Base-by-base conservation (phyloP, 1,140 invertebrate genomes). In the Neelides sp. region DNA sequence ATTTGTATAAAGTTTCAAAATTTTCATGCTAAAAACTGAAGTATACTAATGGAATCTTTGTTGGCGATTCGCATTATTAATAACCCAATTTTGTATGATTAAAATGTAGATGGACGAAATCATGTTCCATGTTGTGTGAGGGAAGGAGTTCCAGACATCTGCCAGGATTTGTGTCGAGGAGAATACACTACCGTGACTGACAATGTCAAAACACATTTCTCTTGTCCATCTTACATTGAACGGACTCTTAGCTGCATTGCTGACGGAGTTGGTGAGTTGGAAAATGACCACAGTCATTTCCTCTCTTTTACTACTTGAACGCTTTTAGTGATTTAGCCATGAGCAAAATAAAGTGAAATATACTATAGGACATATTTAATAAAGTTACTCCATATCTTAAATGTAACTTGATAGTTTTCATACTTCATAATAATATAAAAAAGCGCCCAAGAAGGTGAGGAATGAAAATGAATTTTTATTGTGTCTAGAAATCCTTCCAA, bases 121-220 rank as follows among this genome's bases (percentile, higher is more conserved):
- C 84, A 87, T 67, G 78, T 84, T 30, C 83, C 83, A 0, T 87
- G 84, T 65, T 87, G 85, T 63, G 74, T 81, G 15, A 74, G 80
- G 52, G 82, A 85, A 65, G 72, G 77, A 42, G 79, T 87, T 17
- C 84, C 84, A 0, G 81, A 85, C 65, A 77, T 85, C 46, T 87
- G 85, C 64, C 82, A 84, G 62, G 82, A 86, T 58, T 80, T 86
- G 42, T 88, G 85, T 62, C 67, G 79, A n/a, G 85, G 85, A 27
- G 81, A 85, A 60, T 87, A 85, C 64, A 83, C 81, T 0, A 74
- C 81, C 0, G 82, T 83, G n/a, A 85, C 82, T 0, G 81, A 85
- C 64, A 81, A 80, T 52, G 78, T 87, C 17, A 80, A 83, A 65
- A 82, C 83, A 2, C 82, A 86, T 57, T 83, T 84, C 62, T 84